Base-by-base conservation (phyloP, 1,140 invertebrate genomes). In the Schlechtendalia chinensis region DNA sequence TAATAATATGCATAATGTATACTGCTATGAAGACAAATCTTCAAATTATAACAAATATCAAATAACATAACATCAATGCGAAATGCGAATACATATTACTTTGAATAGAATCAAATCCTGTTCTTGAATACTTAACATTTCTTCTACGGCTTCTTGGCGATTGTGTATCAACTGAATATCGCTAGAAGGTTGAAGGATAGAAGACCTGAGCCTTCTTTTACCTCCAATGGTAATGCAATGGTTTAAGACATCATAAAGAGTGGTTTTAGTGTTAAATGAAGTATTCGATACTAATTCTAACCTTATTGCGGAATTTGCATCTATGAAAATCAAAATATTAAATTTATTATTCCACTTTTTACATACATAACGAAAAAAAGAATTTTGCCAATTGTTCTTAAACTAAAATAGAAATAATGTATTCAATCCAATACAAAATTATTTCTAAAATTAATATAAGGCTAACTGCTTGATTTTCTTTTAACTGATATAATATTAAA, bases 131-230 rank as follows among this genome's bases (percentile, higher is more conserved):
- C 90, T 87, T 22, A 92, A 89, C 1, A 97, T 86, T 86, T 96
- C 94, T 81, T 90, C 86, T 0, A 97, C 89, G 77, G 91, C 91
- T 83, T 92, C 88, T 63, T 93, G 88, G 61, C 94, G 87, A 6
- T 89, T 86, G 81, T 89, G 86, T 74, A 96, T 94, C 0, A 90
- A 87, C 11, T 88, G 83, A 81, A 88, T 82, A 81, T 92, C 88
- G 84, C 88, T 91, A 10, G 91, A 89, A 1, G 94, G 94, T 85
- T 96, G 94, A n/a, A 97, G 86, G 81, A 97, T 91, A 32, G 90
- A 90, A 1, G 93, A 91, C 80, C 95, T 86, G 10, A 98, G 87
- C 2, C 92, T 87, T 81, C 94, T 86, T 45, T 90, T 87, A 6
- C 96, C 96, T 58, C 92, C 90, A 63, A 88, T 86, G 2, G 96